phyloP scores from a whole-genome alignment of 2,113 vertebrate genomes.

The Ptilonorhynchus violaceus region DNA sequence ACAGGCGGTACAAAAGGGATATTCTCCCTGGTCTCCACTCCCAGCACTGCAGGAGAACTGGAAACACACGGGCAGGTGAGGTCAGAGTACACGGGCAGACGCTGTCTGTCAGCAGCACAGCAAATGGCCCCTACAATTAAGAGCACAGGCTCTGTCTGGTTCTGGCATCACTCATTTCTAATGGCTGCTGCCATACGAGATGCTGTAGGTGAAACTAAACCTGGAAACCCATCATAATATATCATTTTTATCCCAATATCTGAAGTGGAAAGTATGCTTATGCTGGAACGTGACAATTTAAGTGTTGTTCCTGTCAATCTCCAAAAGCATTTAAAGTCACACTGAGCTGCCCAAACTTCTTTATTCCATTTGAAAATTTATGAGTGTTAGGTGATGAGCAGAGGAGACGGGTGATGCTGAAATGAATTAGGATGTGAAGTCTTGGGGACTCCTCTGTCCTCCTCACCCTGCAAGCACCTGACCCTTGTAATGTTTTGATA shows the following conservation, averaged over 20 bases:
- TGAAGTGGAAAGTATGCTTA: not conserved
- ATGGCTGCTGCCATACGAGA: not conserved
- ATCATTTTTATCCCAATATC: not conserved
- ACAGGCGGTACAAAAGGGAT: not conserved
- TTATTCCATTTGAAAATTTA: not conserved
- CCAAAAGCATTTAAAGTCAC: not conserved
- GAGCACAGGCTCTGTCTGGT: slow-evolving; percentile 21
- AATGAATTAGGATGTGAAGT: not conserved
- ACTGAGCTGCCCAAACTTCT: not conserved
- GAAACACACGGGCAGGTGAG: not conserved
- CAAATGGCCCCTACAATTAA: slow-evolving; percentile 26
- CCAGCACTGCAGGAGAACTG: not conserved
- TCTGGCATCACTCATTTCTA: slow-evolving; percentile 22
- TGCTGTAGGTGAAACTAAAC: slow-evolving; percentile 11
- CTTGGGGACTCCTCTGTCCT: not conserved
- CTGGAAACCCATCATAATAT: not conserved
- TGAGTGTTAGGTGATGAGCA: not conserved
- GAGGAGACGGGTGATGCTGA: not conserved
- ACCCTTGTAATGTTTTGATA: not conserved
- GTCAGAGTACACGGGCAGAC: not conserved
- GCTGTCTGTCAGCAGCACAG: slow-evolving; percentile 14
- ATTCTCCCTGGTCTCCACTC: not conserved
- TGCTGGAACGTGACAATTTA: slow-evolving; percentile 7
- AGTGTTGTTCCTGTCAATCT: slow-evolving; percentile 38
- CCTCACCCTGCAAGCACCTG: not conserved